Evolutionary conservation across 2,888 invertebrate species (phyloP).

Genomic region (Eubasilissa splendida): DNA sequence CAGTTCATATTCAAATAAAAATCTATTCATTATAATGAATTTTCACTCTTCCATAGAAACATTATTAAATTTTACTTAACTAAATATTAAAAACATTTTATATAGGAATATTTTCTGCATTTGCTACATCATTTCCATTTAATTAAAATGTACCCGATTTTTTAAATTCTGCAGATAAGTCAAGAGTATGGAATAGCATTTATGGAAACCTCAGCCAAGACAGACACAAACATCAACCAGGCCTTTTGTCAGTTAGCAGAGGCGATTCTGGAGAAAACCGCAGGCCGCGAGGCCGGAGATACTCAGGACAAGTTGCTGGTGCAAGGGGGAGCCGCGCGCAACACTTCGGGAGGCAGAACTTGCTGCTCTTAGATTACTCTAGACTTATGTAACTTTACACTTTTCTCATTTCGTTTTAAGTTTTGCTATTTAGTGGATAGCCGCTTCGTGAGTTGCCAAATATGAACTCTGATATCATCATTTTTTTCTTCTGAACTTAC

Average conservation of each 20-base stretch:
- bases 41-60: no score
- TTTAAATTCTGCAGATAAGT: conserved; percentile 80
- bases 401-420: conserved; percentile 38
- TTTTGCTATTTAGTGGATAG: conserved; percentile 41
- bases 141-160: not conserved
- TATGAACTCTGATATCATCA: conserved; percentile 31
- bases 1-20: no score
- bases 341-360: conserved; percentile 73
- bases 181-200: conserved; percentile 96
- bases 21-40: no score
- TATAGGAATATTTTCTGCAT: no score
- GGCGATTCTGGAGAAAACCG: conserved; percentile 94
- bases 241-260: conserved; percentile 96
- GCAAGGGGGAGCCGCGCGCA: conserved; percentile 80
- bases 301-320: conserved; percentile 80
- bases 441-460: conserved; percentile 41
- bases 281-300: conserved; percentile 86
- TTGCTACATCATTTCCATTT: no score
- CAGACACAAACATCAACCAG: conserved; percentile 96
- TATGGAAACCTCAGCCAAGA: conserved; percentile 98
- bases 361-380: conserved; percentile 66
- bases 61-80: no score
- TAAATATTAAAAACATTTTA: no score
- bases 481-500: conserved; percentile 5
- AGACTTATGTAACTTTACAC: conserved; percentile 14